Evolutionary conservation across 2,888 invertebrate genomes (phyloP), one percentile per base, ranked within the genome.

Genomic region (Drosophila algonquin): DNA sequence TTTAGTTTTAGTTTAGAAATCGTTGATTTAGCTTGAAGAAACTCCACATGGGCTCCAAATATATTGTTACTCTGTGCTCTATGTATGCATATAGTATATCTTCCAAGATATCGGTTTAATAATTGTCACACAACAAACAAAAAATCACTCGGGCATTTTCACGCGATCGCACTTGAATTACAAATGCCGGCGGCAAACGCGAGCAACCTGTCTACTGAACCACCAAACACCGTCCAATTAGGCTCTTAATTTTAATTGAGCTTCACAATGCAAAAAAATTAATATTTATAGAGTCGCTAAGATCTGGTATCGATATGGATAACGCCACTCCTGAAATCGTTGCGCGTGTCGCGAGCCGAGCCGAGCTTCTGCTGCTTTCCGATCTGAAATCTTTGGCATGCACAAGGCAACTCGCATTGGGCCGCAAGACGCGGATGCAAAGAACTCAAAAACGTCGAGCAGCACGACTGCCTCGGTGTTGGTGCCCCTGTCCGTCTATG

Each of bases 321-420:
- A 30, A 55, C 55, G 57, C 52, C 71, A 55, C 55, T 60, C 52
- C 71, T 55, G 40, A 30, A 50, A 56, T 52, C 62, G 57, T 44
- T 72, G 35, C 87, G 76, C 82, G 79, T 55, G 56, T 53, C 70
- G 68, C 83, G 78, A 87, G 71, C 87, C 83, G 78, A 87, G 71
- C 87, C 80, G 64, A 84, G 89, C 79, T 84, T 82, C 73, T 68
- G 70, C 67, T 72, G 72, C 74, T 72, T 56, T 74, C 81, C 83
- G 89, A 86, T 89, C 80, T 85, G 89, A 87, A 86, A 89, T 83
- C 87, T 85, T 87, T 80, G 90, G 79, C 89, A 87, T 86, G 84
- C 88, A 83, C 87, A 87, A 87, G 88, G 81, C 89, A 89, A 87
- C 89, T 88, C 90, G 82, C 75, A 67, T 81, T 89, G 89, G 82